These are phyloP conservation scores for Stenolophus ochropezus DNA, from an alignment of 2,888 invertebrate genomes.

Conservation along the genomic window DNA sequence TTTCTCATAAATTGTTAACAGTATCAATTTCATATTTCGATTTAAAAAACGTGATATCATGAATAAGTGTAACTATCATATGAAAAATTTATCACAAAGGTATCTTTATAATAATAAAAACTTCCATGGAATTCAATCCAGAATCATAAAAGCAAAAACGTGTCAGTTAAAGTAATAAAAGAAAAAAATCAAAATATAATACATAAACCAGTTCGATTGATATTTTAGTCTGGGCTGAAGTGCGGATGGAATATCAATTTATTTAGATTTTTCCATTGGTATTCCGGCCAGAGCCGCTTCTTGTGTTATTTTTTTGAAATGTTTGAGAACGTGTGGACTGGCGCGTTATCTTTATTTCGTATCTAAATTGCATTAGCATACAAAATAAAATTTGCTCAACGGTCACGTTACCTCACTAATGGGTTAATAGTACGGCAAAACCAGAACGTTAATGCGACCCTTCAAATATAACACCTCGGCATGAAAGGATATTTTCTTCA, in stretches of 20 bases:
- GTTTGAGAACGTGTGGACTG: not conserved
- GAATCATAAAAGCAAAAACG: no score
- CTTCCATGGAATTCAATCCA: no score
- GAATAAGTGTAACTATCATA: no score
- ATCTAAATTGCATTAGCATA: conserved; percentile 56
- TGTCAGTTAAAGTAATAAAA: no score
- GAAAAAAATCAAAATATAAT: no score
- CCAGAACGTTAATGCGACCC: conserved; percentile 13
- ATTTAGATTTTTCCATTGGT: conserved; percentile 40
- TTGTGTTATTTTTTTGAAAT: conserved; percentile 26
- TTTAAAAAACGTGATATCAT: no score
- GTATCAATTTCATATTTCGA: no score
- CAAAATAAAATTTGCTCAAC: conserved; percentile 52
- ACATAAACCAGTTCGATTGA: not conserved
- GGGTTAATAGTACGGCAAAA: conserved; percentile 16
- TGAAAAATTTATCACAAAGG: no score
- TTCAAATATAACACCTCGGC: not conserved
- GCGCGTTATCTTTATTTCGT: conserved; percentile 46
- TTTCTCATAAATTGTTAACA: no score
- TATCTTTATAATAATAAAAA: no score
- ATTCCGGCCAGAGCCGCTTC: conserved; percentile 18
- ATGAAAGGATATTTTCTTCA: not conserved
- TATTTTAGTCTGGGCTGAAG: not conserved
- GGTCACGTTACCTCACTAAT: conserved; percentile 16
- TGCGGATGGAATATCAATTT: conserved; percentile 36